A percentile compares a stretch with the other conserved stretches of the same genome.
These are phyloP conservation scores for Melanotaenia trifasciata DNA, from an alignment of 2,797 vertebrate species.

Conservation along the genomic window DNA sequence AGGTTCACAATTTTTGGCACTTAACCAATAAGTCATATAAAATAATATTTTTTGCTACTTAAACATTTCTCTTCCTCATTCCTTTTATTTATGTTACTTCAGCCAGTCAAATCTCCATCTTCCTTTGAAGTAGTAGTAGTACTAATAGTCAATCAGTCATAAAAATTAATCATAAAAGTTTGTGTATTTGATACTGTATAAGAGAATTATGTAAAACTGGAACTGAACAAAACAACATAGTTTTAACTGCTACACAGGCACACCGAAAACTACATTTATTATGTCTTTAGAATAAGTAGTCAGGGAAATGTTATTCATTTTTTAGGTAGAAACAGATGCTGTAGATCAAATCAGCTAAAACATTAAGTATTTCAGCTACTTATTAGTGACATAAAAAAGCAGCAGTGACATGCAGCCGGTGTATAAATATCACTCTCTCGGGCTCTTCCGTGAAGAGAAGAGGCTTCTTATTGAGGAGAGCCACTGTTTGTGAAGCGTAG, in stretches of 20 bases:
- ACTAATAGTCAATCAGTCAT: background rate
- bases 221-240: background rate
- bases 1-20: background rate
- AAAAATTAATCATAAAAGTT: background rate
- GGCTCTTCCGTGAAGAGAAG: constrained; percentile 78
- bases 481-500: constrained; percentile 80
- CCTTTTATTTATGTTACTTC: background rate
- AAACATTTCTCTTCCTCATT: background rate
- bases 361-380: constrained; percentile 51
- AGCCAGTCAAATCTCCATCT: background rate
- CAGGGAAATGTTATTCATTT: background rate
- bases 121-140: background rate
- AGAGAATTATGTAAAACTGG: background rate
- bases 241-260: background rate
- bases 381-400: constrained; percentile 59
- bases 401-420: constrained; percentile 67
- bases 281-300: constrained; percentile 11
- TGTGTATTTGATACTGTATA: background rate
- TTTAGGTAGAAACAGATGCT: constrained; percentile 8
- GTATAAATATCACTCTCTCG: constrained; percentile 77
- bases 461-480: constrained; percentile 79
- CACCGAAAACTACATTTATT: background rate
- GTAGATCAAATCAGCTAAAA: constrained; percentile 44
- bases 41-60: background rate
- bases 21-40: too few species aligned